These are phyloP conservation scores for Zosterops borbonicus DNA, from an alignment of 2,113 vertebrate genomes.

Conservation along the genomic window DNA sequence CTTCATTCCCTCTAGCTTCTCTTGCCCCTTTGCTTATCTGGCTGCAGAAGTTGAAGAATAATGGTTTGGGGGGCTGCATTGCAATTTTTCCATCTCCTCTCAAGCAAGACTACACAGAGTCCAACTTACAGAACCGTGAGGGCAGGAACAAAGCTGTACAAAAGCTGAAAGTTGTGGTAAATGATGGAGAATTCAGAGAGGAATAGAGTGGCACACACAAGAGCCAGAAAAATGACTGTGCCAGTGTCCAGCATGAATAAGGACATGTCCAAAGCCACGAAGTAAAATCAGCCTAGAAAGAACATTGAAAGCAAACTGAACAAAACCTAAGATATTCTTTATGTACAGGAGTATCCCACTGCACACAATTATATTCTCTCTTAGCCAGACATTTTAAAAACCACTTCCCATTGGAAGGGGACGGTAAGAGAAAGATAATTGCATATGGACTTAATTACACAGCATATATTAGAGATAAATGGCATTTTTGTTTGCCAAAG, in stretches of 20 bases:
- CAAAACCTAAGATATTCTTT: background rate
- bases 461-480: slow-evolving; percentile 58
- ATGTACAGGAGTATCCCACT: background rate
- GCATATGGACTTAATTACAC: slow-evolving; percentile 50
- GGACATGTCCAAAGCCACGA: background rate
- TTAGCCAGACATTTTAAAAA: slow-evolving; percentile 2
- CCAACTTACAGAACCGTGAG: fast-evolving
- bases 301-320: background rate
- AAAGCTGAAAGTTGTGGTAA: background rate
- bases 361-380: background rate
- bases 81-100: background rate
- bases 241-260: background rate
- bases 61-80: background rate
- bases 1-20: background rate
- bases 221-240: background rate
- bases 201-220: background rate
- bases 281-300: background rate
- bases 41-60: background rate
- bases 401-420: background rate
- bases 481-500: slow-evolving; percentile 38
- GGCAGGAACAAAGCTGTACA: background rate
- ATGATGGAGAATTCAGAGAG: background rate
- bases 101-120: background rate
- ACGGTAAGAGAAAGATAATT: slow-evolving; percentile 50
- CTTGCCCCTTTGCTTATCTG: background rate